Evolutionary conservation across 2,113 vertebrate species (phyloP).

Genomic region (Solea senegalensis): DNA sequence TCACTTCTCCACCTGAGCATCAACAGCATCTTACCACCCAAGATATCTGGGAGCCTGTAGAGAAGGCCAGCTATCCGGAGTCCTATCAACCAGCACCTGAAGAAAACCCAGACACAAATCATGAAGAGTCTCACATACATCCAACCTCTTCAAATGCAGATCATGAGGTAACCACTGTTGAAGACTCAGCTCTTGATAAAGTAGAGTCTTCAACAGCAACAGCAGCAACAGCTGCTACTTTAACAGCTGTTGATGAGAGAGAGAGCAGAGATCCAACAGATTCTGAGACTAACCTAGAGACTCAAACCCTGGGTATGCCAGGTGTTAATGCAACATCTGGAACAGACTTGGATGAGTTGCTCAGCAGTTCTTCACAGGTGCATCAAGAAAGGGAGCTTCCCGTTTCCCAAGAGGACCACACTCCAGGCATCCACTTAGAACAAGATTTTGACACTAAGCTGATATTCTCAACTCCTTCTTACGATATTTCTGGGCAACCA

Average conservation of each 20-base stretch:
- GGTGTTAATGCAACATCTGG: slow-evolving; percentile 23
- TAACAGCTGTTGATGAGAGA: slow-evolving; percentile 21
- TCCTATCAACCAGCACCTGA: slow-evolving; percentile 46
- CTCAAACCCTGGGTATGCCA: neutral
- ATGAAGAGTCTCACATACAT: slow-evolving; percentile 2
- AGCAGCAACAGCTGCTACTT: neutral
- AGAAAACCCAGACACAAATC: slow-evolving; percentile 18
- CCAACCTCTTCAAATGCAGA: slow-evolving; percentile 8
- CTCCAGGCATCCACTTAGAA: slow-evolving; percentile 2
- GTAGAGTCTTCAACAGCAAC: no score
- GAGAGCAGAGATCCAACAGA: neutral
- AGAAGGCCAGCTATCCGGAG: slow-evolving; percentile 27
- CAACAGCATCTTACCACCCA: slow-evolving; percentile 24
- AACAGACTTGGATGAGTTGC: slow-evolving; percentile 12
- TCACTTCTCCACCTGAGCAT: slow-evolving; percentile 28
- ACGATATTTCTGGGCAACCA: slow-evolving; percentile 5
- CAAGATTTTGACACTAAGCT: slow-evolving; percentile 10
- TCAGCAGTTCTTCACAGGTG: slow-evolving; percentile 9
- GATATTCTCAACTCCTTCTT: slow-evolving; percentile 1
- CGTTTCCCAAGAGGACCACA: slow-evolving; percentile 38
- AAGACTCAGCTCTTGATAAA: slow-evolving; percentile 5
- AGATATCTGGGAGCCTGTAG: slow-evolving; percentile 24
- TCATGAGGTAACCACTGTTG: slow-evolving; percentile 2
- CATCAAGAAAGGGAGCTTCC: slow-evolving; percentile 16
- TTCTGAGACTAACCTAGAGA: slow-evolving; percentile 8